A percentile compares a stretch with the other conserved stretches of the same genome.
Evolutionary conservation across 2,113 vertebrate genomes (phyloP).

Genomic region (Riparia riparia): DNA sequence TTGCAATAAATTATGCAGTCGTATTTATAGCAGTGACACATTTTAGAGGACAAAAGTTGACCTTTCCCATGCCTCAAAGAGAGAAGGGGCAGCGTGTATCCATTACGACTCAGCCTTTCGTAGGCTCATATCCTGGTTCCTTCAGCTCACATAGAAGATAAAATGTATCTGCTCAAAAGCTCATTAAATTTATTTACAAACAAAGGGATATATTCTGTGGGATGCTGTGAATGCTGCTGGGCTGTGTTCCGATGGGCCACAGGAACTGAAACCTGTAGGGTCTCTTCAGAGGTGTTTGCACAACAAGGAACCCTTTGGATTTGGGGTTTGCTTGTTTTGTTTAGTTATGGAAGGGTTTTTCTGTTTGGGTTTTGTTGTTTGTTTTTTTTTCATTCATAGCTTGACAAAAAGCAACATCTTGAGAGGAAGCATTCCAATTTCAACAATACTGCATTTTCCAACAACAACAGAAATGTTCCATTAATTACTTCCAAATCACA

Average conservation of each 20-base stretch:
- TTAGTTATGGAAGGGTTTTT: background rate
- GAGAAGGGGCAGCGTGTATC: conserved; percentile 69
- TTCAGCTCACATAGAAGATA: conserved; percentile 41
- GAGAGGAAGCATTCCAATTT: conserved; percentile 47
- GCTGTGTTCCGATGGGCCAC: background rate
- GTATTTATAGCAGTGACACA: conserved; percentile 77
- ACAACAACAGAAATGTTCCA: conserved; percentile 14
- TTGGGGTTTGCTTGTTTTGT: background rate
- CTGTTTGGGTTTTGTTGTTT: background rate
- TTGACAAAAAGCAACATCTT: conserved; percentile 57
- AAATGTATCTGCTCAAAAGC: conserved; percentile 32
- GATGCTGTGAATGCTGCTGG: background rate
- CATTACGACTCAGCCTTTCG: conserved; percentile 34
- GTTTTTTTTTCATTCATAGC: conserved; percentile 4
- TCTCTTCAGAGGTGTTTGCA: background rate
- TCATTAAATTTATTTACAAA: conserved; percentile 56
- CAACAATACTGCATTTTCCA: conserved; percentile 17
- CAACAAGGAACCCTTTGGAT: background rate
- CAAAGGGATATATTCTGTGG: background rate
- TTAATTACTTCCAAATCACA: conserved; percentile 41
- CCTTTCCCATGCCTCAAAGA: conserved; percentile 77
- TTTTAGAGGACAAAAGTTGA: conserved; percentile 77
- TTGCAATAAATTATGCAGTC: conserved; percentile 76
- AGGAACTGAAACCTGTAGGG: conserved; percentile 27
- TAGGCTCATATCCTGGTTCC: conserved; percentile 59